Conservation (phyloP, 2,797 vertebrate species). For the Remorina albescens region DNA sequence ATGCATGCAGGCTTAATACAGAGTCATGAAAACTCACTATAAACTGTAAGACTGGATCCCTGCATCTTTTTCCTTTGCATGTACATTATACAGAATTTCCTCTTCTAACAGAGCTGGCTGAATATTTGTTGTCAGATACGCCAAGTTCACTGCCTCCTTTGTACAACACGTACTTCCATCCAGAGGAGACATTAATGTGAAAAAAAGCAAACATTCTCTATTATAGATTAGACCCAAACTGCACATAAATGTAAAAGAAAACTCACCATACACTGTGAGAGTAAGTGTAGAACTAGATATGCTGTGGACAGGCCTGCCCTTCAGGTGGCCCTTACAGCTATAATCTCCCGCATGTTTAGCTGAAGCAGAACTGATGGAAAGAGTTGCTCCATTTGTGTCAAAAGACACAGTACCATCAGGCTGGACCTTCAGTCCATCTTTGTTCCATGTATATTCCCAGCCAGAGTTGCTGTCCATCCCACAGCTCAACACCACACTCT, state of each 20-base stretch:
- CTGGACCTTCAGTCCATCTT: fast-evolving
- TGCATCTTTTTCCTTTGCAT: constrained; percentile 62
- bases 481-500: constrained; percentile 68
- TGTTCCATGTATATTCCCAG: constrained; percentile 67
- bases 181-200: fast-evolving
- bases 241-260: neutral
- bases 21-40: constrained; percentile 52
- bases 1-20: neutral
- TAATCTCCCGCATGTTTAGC: constrained; percentile 26
- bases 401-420: neutral
- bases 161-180: constrained; percentile 67
- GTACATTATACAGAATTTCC: constrained; percentile 52
- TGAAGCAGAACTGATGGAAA: constrained; percentile 47
- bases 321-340: constrained; percentile 58
- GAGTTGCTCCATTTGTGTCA: neutral
- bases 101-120: no score
- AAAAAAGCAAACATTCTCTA: neutral
- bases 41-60: no score
- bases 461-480: constrained; percentile 33
- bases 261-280: constrained; percentile 62
- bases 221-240: neutral
- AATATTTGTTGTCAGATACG: no score
- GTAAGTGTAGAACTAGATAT: fast-evolving
- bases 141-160: no score
- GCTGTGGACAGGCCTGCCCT: constrained; percentile 47